Base-by-base conservation (phyloP, 2,113 vertebrate species). In the Felis catus region DNA sequence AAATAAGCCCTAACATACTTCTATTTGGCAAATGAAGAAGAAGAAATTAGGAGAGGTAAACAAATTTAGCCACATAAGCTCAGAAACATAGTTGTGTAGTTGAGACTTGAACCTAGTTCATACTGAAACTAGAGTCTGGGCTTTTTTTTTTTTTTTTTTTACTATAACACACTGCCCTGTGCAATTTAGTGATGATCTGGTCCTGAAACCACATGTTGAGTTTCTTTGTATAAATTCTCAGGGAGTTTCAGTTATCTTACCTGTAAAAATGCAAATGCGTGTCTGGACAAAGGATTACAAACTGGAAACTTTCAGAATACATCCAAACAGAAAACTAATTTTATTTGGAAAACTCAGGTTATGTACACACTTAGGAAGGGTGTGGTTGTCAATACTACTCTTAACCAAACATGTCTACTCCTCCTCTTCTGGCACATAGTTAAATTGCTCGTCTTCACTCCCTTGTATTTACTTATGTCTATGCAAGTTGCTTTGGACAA, bases 181-280 rank as follows among this genome's bases (percentile, higher is more conserved):
- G 27, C 6, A 84, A 18, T 78, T 88, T 87, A 74, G 36, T 48
- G 12, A 90, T 4, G 27, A 33, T 94, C 61, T 74, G 4, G 0
- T 70, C 13, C 21, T 11, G 8, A 87, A 48, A 71, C 31, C 19
- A 66, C 2, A 7, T 87, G 27, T 7, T 61, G 21, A 36, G 15
- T 85, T 91, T 80, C n/a, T 91, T 93, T 81, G 36, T 85, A 15
- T 4, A 58, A 76, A 61, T 85, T 53, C 36, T 92, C 4, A 71
- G 65, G 58, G 33, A 65, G 9, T 90, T 96, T 95, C 33, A 89
- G 19, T 94, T 90, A 58, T 78, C 61, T 5, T 78, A 18, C 45
- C 25, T 84, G 13, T 82, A 66, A 90, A 97, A 66, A 86, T 96
- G 65, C 16, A 93, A 89, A 95, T 45, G 11, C 15, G 6, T 90